A percentile compares a stretch with the other conserved stretches of the same genome.
phyloP scores from a whole-genome alignment of 2,797 vertebrate genomes.

The Leptatherina wallacei region DNA sequence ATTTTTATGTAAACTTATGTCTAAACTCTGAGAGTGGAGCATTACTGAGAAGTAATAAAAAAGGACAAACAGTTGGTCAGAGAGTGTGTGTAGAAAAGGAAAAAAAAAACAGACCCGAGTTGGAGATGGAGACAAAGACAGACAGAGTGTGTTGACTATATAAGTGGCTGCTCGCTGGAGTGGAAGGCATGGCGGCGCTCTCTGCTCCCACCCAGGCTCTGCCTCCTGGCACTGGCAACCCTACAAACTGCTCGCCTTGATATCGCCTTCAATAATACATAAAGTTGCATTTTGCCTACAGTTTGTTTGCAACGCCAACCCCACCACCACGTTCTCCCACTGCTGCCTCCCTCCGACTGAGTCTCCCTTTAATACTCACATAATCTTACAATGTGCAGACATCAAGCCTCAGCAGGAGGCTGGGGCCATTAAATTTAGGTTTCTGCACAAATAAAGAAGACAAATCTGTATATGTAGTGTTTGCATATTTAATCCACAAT shows the following conservation, averaged over 20 bases:
- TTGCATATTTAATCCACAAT: not conserved
- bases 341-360: constrained; percentile 21
- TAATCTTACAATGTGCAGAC: constrained; percentile 15
- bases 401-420: constrained; percentile 41
- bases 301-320: constrained; percentile 79
- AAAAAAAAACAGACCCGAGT: constrained; percentile 32
- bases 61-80: constrained; percentile 1
- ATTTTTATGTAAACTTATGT: constrained; percentile 31
- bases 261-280: constrained; percentile 90
- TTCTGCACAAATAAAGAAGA: not conserved
- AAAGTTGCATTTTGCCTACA: constrained; percentile 87
- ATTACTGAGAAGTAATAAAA: constrained; percentile 13
- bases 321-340: constrained; percentile 27
- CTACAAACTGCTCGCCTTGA: constrained; percentile 85
- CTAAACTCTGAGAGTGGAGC: constrained; percentile 31
- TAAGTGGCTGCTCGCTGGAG: constrained; percentile 89
- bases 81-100: constrained; percentile 1
- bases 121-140: constrained; percentile 54
- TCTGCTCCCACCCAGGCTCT: constrained; percentile 79
- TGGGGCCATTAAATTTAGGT: not conserved
- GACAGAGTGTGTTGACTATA: constrained; percentile 75
- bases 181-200: constrained; percentile 87
- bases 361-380: constrained; percentile 19
- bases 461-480: not conserved
- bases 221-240: constrained; percentile 84